phyloP scores from a whole-genome alignment of 2,797 vertebrate species.

The Pseudochirops cupreus region DNA sequence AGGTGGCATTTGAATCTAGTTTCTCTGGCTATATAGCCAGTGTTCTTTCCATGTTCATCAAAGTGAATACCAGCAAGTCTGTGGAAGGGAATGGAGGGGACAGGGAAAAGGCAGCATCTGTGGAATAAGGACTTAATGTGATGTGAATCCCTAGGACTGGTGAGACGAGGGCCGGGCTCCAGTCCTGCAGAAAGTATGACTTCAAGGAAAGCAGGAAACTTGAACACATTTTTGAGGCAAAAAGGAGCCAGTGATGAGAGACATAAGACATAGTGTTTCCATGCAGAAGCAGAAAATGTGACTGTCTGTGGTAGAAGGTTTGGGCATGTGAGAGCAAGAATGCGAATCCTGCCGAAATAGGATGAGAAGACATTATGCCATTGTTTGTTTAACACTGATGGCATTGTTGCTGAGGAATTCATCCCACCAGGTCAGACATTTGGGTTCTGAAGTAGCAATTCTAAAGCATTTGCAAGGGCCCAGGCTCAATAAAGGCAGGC shows the following conservation, averaged over 20 bases:
- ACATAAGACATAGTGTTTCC: not conserved
- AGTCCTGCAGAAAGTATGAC: not conserved
- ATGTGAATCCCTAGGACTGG: not conserved
- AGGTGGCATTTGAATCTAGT: not conserved
- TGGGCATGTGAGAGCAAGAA: not conserved
- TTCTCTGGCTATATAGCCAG: not conserved
- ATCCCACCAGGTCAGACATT: not conserved
- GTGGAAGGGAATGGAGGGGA: not conserved
- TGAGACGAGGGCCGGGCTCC: no score
- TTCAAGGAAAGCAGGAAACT: not conserved
- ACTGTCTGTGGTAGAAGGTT: not conserved
- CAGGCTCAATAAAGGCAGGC: not conserved
- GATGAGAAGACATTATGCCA: not conserved
- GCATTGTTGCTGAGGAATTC: not conserved
- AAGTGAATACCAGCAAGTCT: not conserved
- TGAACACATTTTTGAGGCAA: not conserved
- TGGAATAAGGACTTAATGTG: not conserved
- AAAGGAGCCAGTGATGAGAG: not conserved
- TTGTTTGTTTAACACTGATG: not conserved
- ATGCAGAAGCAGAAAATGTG: not conserved
- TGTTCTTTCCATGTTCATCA: not conserved
- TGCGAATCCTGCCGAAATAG: no score
- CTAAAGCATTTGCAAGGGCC: not conserved
- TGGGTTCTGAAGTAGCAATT: no score
- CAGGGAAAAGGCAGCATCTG: not conserved